Percentiles rank a stretch among this genome's conserved stretches.
These are phyloP conservation scores for Trichopoda pennipes DNA, from an alignment of 2,888 invertebrate genomes.

Conservation along the genomic window DNA sequence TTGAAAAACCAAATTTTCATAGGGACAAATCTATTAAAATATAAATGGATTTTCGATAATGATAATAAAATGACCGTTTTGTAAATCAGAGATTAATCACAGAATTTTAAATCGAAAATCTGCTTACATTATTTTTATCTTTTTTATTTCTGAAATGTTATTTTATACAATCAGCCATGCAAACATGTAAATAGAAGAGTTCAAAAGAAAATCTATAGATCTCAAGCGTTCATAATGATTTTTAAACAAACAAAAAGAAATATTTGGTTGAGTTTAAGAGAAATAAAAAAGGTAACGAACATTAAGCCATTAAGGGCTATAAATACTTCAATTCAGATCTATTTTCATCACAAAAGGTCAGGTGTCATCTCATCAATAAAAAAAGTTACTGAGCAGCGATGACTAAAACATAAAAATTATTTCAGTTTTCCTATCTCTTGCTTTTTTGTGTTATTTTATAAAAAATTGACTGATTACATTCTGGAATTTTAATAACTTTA, in stretches of 20 bases:
- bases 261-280: too few relatives aligned
- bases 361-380: conserved; percentile 64
- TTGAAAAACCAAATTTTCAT: neutral
- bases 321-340: conserved; percentile 54
- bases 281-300: conserved; percentile 14
- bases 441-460: neutral
- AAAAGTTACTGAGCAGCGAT: conserved; percentile 14
- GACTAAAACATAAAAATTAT: neutral
- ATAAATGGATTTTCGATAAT: too few relatives aligned
- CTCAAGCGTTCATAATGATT: too few relatives aligned
- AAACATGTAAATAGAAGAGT: too few relatives aligned
- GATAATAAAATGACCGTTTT: too few relatives aligned
- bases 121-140: too few relatives aligned
- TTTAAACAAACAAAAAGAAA: conserved; percentile 6
- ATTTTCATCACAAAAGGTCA: conserved; percentile 63
- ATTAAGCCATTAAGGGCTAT: neutral
- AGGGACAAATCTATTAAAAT: too few relatives aligned
- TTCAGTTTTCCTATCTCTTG: neutral
- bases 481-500: neutral
- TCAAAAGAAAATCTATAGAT: too few relatives aligned
- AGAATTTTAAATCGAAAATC: too few relatives aligned
- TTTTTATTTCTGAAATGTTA: too few relatives aligned
- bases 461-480: neutral
- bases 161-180: too few relatives aligned
- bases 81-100: too few relatives aligned